Conservation (phyloP, 2,888 invertebrate species). For the Liposcelis brunnea region DNA sequence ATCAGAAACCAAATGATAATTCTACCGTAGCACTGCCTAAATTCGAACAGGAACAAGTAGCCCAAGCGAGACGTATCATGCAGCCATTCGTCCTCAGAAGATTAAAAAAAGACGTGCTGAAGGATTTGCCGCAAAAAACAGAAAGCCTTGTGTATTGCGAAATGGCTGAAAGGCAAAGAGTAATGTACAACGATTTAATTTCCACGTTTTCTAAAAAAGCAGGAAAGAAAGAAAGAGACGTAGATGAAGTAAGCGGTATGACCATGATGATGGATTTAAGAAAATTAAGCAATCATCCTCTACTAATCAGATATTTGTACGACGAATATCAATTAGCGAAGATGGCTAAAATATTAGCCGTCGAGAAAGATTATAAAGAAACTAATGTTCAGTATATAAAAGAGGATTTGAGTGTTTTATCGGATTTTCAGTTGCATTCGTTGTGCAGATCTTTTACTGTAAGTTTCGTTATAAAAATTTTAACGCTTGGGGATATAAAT, state of each 20-base stretch:
- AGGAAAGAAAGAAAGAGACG: constrained; percentile 3
- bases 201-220: constrained; percentile 35
- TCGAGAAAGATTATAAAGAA: constrained; percentile 52
- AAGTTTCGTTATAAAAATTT: constrained; percentile 9
- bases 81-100: constrained; percentile 85
- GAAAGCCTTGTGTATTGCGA: constrained; percentile 48
- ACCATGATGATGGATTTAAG: constrained; percentile 86
- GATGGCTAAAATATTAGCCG: constrained; percentile 53
- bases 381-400: constrained; percentile 59
- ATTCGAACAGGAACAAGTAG: constrained; percentile 82
- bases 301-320: constrained; percentile 49
- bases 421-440: constrained; percentile 82
- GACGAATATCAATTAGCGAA: constrained; percentile 23
- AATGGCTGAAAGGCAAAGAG: constrained; percentile 54
- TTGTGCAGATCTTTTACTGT: constrained; percentile 31
- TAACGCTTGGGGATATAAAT: constrained; percentile 18
- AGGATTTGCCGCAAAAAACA: constrained; percentile 68
- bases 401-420: constrained; percentile 74
- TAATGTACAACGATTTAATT: constrained; percentile 57
- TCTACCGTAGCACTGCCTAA: constrained; percentile 28
- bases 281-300: constrained; percentile 86
- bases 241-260: constrained; percentile 41
- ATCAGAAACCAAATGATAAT: background rate
- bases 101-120: constrained; percentile 69
- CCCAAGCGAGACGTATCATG: constrained; percentile 89